Conservation (phyloP, 2,113 vertebrate genomes). For the Gymnarchus niloticus region DNA sequence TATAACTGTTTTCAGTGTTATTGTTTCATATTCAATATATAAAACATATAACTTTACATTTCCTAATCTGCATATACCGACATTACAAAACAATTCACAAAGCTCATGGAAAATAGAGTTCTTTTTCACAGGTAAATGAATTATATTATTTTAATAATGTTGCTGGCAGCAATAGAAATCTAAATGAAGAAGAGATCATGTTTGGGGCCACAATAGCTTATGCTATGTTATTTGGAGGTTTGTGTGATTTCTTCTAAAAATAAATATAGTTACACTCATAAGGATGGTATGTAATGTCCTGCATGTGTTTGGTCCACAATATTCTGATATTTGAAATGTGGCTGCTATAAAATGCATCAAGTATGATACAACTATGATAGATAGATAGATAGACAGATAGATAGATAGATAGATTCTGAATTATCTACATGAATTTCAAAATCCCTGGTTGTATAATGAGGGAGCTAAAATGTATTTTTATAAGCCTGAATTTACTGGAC, state of each 20-base stretch:
- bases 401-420: neutral
- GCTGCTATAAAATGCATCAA: neutral
- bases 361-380: neutral
- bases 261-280: neutral
- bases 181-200: neutral
- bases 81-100: neutral
- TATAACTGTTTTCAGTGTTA: neutral
- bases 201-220: neutral
- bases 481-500: neutral
- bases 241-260: neutral
- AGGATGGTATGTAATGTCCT: neutral
- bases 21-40: neutral
- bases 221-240: neutral
- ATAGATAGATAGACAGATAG: neutral
- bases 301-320: neutral
- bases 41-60: neutral
- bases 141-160: slow-evolving; percentile 3
- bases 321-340: neutral
- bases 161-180: neutral
- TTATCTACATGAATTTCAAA: neutral
- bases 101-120: neutral
- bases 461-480: too few relatives aligned
- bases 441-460: neutral
- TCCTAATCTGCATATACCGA: neutral
- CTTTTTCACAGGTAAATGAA: neutral